Evolutionary conservation across 35 echinoderm and acorn worm genomes (phyloP).

Genomic region (Nesometra sesokonis): DNA sequence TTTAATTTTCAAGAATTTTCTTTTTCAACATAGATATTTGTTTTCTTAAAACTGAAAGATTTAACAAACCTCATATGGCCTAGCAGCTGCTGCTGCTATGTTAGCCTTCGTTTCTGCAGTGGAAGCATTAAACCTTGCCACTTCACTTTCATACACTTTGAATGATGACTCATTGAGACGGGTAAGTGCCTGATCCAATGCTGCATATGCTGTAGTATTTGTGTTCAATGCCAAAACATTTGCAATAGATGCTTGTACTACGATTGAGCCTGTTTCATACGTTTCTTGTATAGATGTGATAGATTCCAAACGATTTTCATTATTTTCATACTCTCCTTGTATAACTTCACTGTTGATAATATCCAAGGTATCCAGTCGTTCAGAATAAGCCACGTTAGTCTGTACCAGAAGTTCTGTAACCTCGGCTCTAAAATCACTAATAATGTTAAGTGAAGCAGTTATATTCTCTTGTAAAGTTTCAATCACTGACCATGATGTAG

Average conservation of each 20-base stretch:
- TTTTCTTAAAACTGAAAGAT: too few relatives aligned
- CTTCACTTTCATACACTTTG: constrained; percentile 7
- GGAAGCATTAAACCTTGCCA: neutral
- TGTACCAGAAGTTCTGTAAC: neutral
- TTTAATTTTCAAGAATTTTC: too few relatives aligned
- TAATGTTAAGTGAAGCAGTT: neutral
- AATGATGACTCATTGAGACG: neutral
- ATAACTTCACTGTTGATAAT: neutral
- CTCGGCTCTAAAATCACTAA: neutral
- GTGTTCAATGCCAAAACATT: neutral
- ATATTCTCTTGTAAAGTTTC: neutral
- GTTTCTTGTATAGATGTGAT: neutral
- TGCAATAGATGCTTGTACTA: neutral
- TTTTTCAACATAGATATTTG: too few relatives aligned
- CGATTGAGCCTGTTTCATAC: neutral
- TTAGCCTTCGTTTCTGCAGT: neutral
- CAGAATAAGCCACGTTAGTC: neutral
- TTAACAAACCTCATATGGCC: neutral
- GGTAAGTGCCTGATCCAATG: neutral
- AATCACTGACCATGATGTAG: neutral
- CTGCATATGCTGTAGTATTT: neutral
- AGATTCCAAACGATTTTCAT: neutral
- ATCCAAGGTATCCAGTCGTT: neutral
- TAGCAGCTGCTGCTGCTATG: neutral
- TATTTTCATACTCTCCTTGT: neutral